Base-by-base conservation (phyloP, 2,888 invertebrate species). In the Chrysolina oricalcia region DNA sequence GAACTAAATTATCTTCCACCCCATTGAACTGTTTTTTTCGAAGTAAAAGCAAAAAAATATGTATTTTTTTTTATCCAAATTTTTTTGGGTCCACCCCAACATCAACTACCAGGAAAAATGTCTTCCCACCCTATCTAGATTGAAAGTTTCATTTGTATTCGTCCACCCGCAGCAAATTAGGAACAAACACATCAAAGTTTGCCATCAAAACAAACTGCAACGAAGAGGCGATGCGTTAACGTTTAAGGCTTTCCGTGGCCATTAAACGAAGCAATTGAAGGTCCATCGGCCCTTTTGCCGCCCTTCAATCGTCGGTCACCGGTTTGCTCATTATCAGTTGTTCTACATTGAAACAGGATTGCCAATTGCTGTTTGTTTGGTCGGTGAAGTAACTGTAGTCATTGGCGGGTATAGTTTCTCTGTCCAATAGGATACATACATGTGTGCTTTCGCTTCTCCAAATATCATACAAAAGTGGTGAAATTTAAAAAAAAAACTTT, bases 311-410 rank as follows among this genome's bases (percentile, higher is more conserved):
- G 70, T 53, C 63, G 62, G 67, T 62, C 46, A 64, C 23, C 63
- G 64, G 46, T 48, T 81, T 76, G 73, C 76, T 80, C 81, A 81
- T 83, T 83, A 83, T 83, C 82, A 81, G 83, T 81, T 81, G 81
- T 81, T 80, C 79, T 78, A 77, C 70, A 80, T 81, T 79, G 80
- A 79, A 80, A 81, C 78, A 76, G 78, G 80, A 81, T 81, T 77
- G 82, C 78, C 79, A 74, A 79, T 77, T 74, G 77, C 79, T 70
- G 74, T 72, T 72, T 76, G 75, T 73, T 74, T 70, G 56, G 71
- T 70, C 63, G 62, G 2, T 21, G 48, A 27, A 74, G 67, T 50
- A 48, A 67, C 65, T 53, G 19, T 17, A 23, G 27, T 15, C 76
- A 78, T 67, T 71, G 76, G 74, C 70, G 76, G 64, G 48, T 62